Base-by-base conservation (phyloP, 2,888 invertebrate species). In the Pyrocoelia pectoralis region DNA sequence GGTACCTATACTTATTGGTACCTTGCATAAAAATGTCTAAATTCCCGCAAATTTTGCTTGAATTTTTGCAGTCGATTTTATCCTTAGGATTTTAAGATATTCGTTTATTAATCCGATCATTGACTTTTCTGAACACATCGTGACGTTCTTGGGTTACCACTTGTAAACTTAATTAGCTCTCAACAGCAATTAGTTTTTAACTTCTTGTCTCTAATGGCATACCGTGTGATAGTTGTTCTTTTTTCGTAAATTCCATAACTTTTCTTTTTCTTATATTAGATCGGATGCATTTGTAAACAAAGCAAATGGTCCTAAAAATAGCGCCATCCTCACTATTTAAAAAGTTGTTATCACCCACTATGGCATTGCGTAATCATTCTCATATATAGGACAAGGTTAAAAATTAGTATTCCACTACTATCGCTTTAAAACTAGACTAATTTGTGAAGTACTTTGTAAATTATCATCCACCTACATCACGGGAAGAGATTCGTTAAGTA, bases 131-230 rank as follows among this genome's bases (percentile, higher is more conserved):
- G 10, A 15, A 17, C 17, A 46, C 46, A 46, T 17, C 17, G 46
- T 46, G 17, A 15, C 71, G 67, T 69, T 68, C 72, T 73, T 68
- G 67, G 70, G 68, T 70, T 64, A 69, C 69, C 73, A 72, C 73
- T 73, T 70, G 66, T 64, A 67, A 70, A 69, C 65, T 71, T 73
- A 73, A 73, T 72, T 73, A 71, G 69, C 67, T 71, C 72, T 73
- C 69, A 68, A 62, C 70, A 67, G 68, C 72, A 73, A 72, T 73
- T 71, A 73, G 64, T 70, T 67, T 58, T 67, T 67, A 68, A 70
- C 67, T 71, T 68, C 67, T 71, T 68, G 62, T 61, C 66, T 60
- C 68, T 59, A 28, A 46, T 48, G 33, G 40, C 19, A 15, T 41
- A 19, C 19, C 48, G 48, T 46, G 15, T 48, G 50, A 56, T 56